A percentile compares a stretch with the other conserved stretches of the same genome.
phyloP scores from a whole-genome alignment of 2,888 invertebrate genomes.

The Cataglyphis rosenhaueri region DNA sequence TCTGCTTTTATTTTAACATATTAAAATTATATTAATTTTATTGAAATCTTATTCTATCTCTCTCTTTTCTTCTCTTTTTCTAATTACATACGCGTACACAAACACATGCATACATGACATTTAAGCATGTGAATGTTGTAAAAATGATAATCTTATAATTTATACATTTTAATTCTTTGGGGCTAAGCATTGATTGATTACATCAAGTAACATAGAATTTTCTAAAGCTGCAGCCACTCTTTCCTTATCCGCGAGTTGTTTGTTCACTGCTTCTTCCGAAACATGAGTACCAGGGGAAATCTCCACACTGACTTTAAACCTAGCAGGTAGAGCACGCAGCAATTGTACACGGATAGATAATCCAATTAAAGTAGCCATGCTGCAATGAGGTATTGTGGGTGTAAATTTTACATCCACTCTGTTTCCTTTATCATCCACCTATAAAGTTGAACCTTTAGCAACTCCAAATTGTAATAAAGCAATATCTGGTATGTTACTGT shows the following conservation, averaged over 20 bases:
- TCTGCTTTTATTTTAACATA: neutral
- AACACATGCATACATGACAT: neutral
- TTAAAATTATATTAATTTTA: no score
- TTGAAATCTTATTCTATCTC: neutral
- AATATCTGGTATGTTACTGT: neutral
- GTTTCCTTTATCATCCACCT: conserved; percentile 91
- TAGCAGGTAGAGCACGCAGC: conserved; percentile 92
- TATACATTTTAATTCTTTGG: conserved; percentile 17
- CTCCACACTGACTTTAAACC: conserved; percentile 94
- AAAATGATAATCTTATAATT: neutral
- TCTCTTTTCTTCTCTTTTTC: neutral
- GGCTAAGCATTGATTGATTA: conserved; percentile 94
- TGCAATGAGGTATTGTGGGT: conserved; percentile 99
- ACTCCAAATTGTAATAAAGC: neutral
- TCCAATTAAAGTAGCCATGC: conserved; percentile 98
- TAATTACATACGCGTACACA: neutral
- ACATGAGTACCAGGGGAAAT: conserved; percentile 97
- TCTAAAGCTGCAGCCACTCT: conserved; percentile 98
- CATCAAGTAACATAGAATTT: conserved; percentile 95
- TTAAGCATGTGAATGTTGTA: neutral
- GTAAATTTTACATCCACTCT: conserved; percentile 94
- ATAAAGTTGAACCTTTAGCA: conserved; percentile 65
- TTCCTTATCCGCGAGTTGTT: conserved; percentile 99
- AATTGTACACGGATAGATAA: conserved; percentile 97
- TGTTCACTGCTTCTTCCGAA: conserved; percentile 97